Evolutionary conservation across 2,888 invertebrate species (phyloP).

Genomic region (Cantharis lateralis): DNA sequence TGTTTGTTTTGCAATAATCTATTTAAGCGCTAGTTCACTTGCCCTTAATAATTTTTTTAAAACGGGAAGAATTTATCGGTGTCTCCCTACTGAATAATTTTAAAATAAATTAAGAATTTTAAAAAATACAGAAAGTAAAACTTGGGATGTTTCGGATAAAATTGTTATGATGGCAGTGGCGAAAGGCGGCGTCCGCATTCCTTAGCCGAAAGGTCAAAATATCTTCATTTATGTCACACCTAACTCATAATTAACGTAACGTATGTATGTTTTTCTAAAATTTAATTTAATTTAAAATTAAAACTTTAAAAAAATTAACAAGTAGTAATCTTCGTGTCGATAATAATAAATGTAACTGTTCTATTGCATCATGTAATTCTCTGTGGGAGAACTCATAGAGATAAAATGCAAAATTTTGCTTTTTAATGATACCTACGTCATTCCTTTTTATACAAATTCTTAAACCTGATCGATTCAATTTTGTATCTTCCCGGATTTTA

Average conservation of each 20-base stretch:
- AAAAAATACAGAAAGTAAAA: slow-evolving; percentile 18
- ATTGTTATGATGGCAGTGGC: not conserved
- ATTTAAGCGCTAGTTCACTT: not conserved
- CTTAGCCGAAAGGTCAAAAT: slow-evolving; percentile 22
- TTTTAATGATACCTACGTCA: not conserved
- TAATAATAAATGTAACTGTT: not conserved
- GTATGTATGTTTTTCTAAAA: not conserved
- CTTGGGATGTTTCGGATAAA: not conserved
- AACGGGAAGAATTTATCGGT: no score
- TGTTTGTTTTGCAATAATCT: not conserved
- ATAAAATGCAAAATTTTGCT: not conserved
- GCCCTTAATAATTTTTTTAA: not conserved
- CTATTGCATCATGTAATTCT: not conserved
- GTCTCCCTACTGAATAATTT: not conserved
- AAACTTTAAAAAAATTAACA: not conserved
- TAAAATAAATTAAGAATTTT: no score
- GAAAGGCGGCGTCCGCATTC: slow-evolving; percentile 30
- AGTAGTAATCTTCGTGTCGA: not conserved
- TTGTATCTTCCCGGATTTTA: not conserved
- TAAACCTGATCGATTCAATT: not conserved
- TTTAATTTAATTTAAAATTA: not conserved
- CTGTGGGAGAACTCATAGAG: not conserved
- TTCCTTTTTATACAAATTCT: not conserved
- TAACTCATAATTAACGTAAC: slow-evolving; percentile 2
- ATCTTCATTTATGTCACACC: slow-evolving; percentile 20